Evolutionary conservation across 2,113 vertebrate species (phyloP).

Genomic region (Hemichromis elongatus): DNA sequence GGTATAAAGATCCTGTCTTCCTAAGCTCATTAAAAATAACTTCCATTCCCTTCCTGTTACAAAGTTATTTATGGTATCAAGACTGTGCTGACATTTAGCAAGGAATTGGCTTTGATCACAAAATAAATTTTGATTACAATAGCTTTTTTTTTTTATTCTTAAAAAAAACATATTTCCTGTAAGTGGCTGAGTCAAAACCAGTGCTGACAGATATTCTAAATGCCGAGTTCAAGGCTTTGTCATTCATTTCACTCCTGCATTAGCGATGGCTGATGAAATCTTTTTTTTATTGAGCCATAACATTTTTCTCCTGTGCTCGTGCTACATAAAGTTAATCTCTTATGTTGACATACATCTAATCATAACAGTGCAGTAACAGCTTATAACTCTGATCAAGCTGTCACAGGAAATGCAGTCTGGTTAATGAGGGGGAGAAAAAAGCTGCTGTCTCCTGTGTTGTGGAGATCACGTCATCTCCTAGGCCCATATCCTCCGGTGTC

Average conservation of each 20-base stretch:
- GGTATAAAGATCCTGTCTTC: not conserved
- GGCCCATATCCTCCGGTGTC: constrained; percentile 41
- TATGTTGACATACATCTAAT: not conserved
- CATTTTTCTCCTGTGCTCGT: not conserved
- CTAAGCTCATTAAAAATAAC: not conserved
- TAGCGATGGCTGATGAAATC: not conserved
- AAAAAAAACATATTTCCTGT: not conserved
- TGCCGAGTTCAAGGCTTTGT: not conserved
- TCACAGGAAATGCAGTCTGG: not conserved
- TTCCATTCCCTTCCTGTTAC: not conserved
- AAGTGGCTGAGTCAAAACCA: not conserved
- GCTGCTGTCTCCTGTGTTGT: not conserved
- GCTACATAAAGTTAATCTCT: not conserved
- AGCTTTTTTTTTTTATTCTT: not conserved
- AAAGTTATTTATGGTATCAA: not conserved
- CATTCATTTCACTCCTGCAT: not conserved
- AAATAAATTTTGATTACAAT: not conserved
- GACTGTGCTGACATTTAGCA: not conserved
- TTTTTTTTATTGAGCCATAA: not conserved
- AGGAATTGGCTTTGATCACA: not conserved
- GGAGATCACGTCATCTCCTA: constrained; percentile 41
- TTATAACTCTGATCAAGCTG: not conserved
- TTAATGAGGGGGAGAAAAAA: not conserved
- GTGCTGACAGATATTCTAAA: not conserved
- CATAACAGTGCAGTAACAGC: not conserved